phyloP scores from a whole-genome alignment of 1,140 invertebrate species.

The Drosophila equinoxialis region DNA sequence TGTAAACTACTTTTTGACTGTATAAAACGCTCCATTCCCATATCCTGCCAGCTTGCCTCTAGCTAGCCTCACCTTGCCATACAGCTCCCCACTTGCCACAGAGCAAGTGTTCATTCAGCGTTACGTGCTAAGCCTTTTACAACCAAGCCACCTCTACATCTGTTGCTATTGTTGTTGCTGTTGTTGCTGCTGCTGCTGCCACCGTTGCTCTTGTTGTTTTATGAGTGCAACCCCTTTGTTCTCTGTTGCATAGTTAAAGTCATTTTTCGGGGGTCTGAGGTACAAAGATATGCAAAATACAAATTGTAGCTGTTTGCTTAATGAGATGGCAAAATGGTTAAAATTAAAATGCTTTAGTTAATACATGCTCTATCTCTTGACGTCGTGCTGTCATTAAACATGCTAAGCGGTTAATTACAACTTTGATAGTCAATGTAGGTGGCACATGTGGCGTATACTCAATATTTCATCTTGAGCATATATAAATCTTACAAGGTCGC shows the following conservation, averaged over 20 bases:
- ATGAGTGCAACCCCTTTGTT: conserved; percentile 27
- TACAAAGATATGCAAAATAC: conserved; percentile 17
- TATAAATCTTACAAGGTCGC: conserved; percentile 48
- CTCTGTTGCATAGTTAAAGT: conserved; percentile 56
- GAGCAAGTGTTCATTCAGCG: conserved; percentile 63
- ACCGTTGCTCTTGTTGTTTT: conserved; percentile 37
- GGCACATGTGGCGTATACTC: conserved; percentile 39
- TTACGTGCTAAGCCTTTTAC: conserved; percentile 73
- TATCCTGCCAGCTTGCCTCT: conserved; percentile 42
- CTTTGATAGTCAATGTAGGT: neutral
- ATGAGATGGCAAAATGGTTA: conserved; percentile 45
- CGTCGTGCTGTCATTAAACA: conserved; percentile 42
- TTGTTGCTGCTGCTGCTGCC: neutral
- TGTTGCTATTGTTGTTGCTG: conserved; percentile 27
- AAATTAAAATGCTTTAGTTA: conserved; percentile 38
- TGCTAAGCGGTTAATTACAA: conserved; percentile 72
- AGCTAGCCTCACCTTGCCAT: conserved; percentile 5
- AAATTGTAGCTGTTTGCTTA: conserved; percentile 21
- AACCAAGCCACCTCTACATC: conserved; percentile 52
- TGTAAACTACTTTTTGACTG: conserved; percentile 83
- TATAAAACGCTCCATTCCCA: conserved; percentile 69
- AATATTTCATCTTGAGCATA: conserved; percentile 47
- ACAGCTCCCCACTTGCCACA: conserved; percentile 36
- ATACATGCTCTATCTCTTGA: conserved; percentile 22
- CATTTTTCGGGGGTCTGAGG: conserved; percentile 21